Conservation (phyloP, 2,888 invertebrate species). For the Eupsilia transversa region DNA sequence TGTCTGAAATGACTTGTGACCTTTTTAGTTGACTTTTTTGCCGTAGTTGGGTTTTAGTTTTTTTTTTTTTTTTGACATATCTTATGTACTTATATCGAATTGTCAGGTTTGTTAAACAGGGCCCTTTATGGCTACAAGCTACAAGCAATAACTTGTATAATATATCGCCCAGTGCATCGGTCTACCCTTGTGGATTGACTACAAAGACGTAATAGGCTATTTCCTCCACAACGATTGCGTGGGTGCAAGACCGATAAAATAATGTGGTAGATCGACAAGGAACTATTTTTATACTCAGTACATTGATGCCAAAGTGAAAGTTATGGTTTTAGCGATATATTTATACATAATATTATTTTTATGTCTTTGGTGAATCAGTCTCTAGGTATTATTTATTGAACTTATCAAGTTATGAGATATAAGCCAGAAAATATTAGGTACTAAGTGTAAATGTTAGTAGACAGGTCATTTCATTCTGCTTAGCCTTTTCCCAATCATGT, state of each 20-base stretch:
- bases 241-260: slow-evolving; percentile 18
- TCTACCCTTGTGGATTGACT: slow-evolving; percentile 4
- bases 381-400: not conserved
- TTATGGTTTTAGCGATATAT: not conserved
- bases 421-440: not conserved
- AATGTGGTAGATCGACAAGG: slow-evolving; percentile 24
- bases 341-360: not conserved
- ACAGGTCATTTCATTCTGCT: no score
- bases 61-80: no score
- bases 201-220: slow-evolving; percentile 16
- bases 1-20: no score
- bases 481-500: no score
- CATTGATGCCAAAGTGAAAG: slow-evolving; percentile 31
- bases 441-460: not conserved
- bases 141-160: slow-evolving; percentile 27
- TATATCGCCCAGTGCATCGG: slow-evolving; percentile 19
- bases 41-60: no score
- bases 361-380: not conserved
- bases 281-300: slow-evolving; percentile 25
- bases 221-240: slow-evolving; percentile 41
- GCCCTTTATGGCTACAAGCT: not conserved
- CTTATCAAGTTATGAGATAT: not conserved
- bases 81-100: no score
- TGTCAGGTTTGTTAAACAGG: no score
- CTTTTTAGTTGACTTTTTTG: no score